Conservation (phyloP, 1,140 invertebrate species). For the Leptinotarsa texana region DNA sequence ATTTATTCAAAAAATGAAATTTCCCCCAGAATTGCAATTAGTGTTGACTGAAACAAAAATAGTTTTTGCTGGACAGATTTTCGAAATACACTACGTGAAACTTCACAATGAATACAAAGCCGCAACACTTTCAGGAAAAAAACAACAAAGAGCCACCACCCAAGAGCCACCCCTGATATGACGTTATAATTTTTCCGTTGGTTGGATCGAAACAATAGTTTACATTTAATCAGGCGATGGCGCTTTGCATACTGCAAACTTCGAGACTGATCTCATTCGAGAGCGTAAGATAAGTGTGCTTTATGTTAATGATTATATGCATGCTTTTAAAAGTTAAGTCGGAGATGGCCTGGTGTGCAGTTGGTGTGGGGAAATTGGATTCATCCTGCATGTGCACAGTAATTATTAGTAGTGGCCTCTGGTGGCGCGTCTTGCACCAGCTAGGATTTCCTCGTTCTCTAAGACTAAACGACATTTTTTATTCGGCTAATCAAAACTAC, state of each 20-base stretch:
- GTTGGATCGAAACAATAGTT: background rate
- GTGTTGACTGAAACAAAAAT: too few species aligned
- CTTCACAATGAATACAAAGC: too few species aligned
- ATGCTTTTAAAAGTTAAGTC: slow-evolving; percentile 52
- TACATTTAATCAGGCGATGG: background rate
- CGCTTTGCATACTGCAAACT: slow-evolving; percentile 13
- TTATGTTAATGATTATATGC: slow-evolving; percentile 55
- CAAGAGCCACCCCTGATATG: too few species aligned
- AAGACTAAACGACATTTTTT: slow-evolving; percentile 36
- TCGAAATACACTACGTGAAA: too few species aligned
- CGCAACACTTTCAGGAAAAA: too few species aligned
- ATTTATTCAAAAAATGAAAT: too few species aligned
- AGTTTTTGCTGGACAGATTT: too few species aligned
- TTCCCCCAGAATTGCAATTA: too few species aligned
- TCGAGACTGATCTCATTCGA: slow-evolving; percentile 48
- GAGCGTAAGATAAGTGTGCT: slow-evolving; percentile 49
- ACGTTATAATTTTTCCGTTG: background rate
- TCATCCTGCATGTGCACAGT: slow-evolving; percentile 47
- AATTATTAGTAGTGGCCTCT: slow-evolving; percentile 54
- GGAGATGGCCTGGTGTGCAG: slow-evolving; percentile 32
- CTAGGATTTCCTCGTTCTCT: slow-evolving; percentile 39
- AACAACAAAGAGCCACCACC: too few species aligned
- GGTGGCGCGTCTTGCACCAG: slow-evolving; percentile 48
- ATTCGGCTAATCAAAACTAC: slow-evolving; percentile 37
- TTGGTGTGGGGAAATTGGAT: slow-evolving; percentile 50